These are phyloP conservation scores for Sciurus carolinensis DNA, from an alignment of 2,797 vertebrate species.

Conservation along the genomic window DNA sequence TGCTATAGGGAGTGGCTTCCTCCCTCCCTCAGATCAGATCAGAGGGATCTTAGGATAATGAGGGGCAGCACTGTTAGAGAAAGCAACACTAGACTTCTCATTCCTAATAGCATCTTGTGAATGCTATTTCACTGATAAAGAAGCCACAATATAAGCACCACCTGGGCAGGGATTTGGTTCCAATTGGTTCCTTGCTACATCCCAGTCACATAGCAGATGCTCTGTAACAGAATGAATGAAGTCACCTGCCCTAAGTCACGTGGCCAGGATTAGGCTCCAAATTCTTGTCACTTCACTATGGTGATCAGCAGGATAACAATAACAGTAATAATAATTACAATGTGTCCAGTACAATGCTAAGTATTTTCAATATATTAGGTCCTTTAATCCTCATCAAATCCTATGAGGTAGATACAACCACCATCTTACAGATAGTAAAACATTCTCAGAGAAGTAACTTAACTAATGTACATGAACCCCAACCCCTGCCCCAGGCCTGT, in stretches of 20 bases:
- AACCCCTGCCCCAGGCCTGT: conserved; percentile 88
- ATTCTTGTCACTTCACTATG: not conserved
- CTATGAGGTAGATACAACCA: not conserved
- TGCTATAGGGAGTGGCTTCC: not conserved
- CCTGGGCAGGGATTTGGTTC: not conserved
- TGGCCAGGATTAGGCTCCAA: not conserved
- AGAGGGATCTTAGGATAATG: not conserved
- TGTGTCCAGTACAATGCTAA: not conserved
- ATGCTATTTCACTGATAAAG: not conserved
- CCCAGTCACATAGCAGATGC: not conserved
- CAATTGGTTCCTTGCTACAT: not conserved
- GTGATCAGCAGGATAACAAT: not conserved
- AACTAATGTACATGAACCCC: not conserved
- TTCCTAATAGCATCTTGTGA: not conserved
- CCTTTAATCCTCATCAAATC: conserved; percentile 50
- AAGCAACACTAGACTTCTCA: not conserved
- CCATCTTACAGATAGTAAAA: conserved; percentile 58
- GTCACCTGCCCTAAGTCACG: conserved; percentile 18
- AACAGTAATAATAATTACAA: not conserved
- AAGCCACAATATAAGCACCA: not conserved
- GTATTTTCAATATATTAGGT: not conserved
- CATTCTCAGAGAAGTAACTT: not conserved
- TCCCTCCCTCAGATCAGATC: not conserved
- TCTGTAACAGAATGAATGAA: conserved; percentile 51
- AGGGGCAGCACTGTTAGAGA: not conserved